phyloP scores from a whole-genome alignment of 1,140 invertebrate species.

The Pollicipes pollicipes region DNA sequence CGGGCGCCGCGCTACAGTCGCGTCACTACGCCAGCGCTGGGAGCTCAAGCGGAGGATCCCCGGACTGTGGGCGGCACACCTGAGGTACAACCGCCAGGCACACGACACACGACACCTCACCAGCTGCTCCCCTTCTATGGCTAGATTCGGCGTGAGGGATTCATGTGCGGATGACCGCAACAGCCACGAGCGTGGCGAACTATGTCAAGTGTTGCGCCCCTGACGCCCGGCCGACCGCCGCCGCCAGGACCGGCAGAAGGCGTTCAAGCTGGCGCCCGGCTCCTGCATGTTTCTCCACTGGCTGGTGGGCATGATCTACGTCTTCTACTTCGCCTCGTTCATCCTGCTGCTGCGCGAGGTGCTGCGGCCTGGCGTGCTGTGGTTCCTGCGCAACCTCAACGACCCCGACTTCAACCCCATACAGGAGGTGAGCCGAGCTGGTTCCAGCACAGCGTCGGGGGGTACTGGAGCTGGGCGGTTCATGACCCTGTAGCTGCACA shows the following conservation, averaged over 20 bases:
- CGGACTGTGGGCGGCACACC: no score
- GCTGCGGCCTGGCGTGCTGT: conserved; percentile 81
- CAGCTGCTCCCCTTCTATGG: no score
- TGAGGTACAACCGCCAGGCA: no score
- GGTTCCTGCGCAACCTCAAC: conserved; percentile 92
- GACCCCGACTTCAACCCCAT: conserved; percentile 98
- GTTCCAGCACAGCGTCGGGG: neutral
- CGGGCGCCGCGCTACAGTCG: no score
- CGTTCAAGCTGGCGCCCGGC: conserved; percentile 61
- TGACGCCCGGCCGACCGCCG: no score
- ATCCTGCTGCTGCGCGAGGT: conserved; percentile 84
- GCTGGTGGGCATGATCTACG: conserved; percentile 98
- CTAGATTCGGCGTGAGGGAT: no score
- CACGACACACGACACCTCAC: no score
- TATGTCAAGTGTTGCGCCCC: no score
- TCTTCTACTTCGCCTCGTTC: conserved; percentile 98
- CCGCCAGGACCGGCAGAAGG: neutral
- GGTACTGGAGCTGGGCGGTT: neutral
- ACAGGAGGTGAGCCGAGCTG: conserved; percentile 42
- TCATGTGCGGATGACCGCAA: no score
- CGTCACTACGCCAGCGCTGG: no score
- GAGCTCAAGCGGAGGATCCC: no score
- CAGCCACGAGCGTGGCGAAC: no score
- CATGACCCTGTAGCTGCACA: neutral
- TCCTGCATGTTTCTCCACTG: conserved; percentile 97